These are phyloP conservation scores for Diplolepis rosae DNA, from an alignment of 2,888 invertebrate species.

Conservation along the genomic window DNA sequence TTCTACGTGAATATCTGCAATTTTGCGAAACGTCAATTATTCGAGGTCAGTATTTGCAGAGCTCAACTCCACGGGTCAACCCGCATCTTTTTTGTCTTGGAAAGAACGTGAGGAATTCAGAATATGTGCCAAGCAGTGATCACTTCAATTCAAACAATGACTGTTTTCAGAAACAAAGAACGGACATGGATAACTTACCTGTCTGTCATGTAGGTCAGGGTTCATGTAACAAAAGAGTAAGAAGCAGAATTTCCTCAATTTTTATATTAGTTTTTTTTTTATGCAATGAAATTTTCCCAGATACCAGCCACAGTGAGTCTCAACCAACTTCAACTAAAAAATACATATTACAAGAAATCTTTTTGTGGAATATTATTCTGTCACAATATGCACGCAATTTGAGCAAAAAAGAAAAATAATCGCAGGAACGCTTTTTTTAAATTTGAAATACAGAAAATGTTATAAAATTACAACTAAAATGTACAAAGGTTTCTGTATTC, in stretches of 20 bases:
- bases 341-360: no score
- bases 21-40: slow-evolving; percentile 25
- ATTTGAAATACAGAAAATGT: no score
- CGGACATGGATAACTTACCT: background rate
- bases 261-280: no score
- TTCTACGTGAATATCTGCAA: slow-evolving; percentile 10
- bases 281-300: no score
- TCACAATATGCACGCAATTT: no score
- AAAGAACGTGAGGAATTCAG: background rate
- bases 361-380: no score
- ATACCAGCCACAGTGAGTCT: no score
- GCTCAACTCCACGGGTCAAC: slow-evolving; percentile 2
- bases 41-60: slow-evolving; percentile 1
- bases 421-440: no score
- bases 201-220: background rate
- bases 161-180: background rate
- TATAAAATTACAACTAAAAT: no score
- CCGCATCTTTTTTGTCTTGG: background rate
- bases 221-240: background rate
- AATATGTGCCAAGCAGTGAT: slow-evolving; percentile 1
- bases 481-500: no score
- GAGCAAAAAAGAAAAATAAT: no score
- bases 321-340: no score
- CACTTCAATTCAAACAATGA: background rate
- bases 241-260: background rate